These are phyloP conservation scores for Chorisops tibialis DNA, from an alignment of 2,888 invertebrate species.

Conservation along the genomic window DNA sequence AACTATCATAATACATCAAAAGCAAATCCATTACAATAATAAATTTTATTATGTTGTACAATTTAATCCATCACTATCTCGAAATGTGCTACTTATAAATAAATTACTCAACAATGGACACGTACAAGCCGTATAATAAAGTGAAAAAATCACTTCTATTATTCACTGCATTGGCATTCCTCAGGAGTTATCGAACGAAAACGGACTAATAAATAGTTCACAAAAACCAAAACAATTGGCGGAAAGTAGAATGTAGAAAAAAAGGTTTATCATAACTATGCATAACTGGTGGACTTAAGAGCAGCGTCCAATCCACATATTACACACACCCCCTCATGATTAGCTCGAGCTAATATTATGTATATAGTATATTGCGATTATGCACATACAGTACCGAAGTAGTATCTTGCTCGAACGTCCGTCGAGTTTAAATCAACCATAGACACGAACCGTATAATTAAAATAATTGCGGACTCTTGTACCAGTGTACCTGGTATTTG, in stretches of 20 bases:
- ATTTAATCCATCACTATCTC: no score
- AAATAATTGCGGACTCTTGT: constrained; percentile 5
- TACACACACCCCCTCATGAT: no score
- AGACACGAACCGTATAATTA: constrained; percentile 10
- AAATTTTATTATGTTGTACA: no score
- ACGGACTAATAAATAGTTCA: background rate
- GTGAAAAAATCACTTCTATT: background rate
- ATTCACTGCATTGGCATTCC: background rate
- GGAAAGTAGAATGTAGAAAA: no score
- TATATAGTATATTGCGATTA: background rate
- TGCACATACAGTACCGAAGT: background rate
- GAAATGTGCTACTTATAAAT: no score
- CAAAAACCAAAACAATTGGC: background rate
- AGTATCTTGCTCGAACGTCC: background rate
- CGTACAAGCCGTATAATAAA: background rate
- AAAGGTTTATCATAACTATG: background rate
- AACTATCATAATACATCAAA: no score
- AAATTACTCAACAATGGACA: no score
- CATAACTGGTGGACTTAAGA: background rate
- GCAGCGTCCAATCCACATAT: no score
- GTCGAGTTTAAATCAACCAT: background rate
- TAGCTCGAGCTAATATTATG: no score
- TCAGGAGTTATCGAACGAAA: background rate
- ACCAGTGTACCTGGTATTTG: background rate
- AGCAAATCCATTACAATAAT: no score